Evolutionary conservation across 2,797 vertebrate species (phyloP).

Genomic region (Catostomus latipinnis): DNA sequence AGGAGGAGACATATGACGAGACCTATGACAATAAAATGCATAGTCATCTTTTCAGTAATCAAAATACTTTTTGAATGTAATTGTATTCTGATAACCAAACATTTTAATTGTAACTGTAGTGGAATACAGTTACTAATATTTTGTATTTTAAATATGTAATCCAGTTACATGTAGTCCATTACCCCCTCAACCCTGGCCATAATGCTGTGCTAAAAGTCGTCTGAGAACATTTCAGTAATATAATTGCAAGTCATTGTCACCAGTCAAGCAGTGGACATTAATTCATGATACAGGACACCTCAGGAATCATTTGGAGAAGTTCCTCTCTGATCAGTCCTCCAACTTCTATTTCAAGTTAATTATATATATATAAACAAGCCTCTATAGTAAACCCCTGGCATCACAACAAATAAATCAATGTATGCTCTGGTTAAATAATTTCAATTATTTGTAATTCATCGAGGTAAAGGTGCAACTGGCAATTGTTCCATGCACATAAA

Average conservation of each 20-base stretch:
- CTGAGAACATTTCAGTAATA: not conserved
- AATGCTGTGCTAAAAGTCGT: slow-evolving; percentile 6
- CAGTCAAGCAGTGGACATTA: slow-evolving; percentile 21
- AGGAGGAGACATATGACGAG: no score
- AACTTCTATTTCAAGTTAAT: slow-evolving; percentile 14
- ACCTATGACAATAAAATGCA: no score
- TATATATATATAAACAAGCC: slow-evolving; percentile 20
- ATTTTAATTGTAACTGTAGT: no score
- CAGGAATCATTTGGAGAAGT: slow-evolving; percentile 8
- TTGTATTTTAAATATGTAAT: no score
- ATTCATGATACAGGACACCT: slow-evolving; percentile 5
- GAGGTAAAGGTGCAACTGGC: slow-evolving; percentile 6
- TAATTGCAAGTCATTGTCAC: slow-evolving; percentile 41
- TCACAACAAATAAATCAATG: slow-evolving; percentile 3
- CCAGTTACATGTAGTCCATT: no score
- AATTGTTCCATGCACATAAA: slow-evolving; percentile 1
- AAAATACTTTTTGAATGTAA: no score
- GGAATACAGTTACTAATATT: no score
- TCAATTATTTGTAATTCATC: slow-evolving; percentile 34
- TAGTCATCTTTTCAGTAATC: no score
- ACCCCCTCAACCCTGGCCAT: not conserved
- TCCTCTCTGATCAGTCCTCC: not conserved
- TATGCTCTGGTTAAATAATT: slow-evolving; percentile 32
- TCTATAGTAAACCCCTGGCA: slow-evolving; percentile 9
- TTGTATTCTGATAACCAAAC: no score